phyloP scores from a whole-genome alignment of 1,140 invertebrate genomes.

The Diorhabda sublineata region DNA sequence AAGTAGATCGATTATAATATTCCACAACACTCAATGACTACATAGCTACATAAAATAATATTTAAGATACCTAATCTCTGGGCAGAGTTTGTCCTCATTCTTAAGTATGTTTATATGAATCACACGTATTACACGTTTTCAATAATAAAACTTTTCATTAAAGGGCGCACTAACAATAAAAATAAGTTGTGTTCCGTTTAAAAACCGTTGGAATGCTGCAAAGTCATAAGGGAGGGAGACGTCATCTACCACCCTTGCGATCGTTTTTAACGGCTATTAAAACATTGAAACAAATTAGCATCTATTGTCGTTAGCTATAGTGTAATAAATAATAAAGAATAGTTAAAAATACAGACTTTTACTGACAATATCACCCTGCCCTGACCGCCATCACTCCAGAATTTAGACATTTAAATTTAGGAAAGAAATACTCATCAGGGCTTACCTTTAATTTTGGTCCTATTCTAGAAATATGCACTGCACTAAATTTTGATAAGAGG shows the following conservation, averaged over 20 bases:
- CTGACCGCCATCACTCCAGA: constrained; percentile 34
- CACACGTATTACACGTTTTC: background rate
- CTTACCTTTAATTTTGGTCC: constrained; percentile 27
- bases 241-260: background rate
- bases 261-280: background rate
- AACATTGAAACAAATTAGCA: background rate
- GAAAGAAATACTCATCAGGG: constrained; percentile 11
- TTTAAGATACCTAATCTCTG: background rate
- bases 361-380: constrained; percentile 6
- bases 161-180: background rate
- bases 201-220: constrained; percentile 29
- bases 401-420: constrained; percentile 13
- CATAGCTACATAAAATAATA: background rate
- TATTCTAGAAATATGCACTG: constrained; percentile 16
- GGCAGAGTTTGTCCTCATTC: background rate
- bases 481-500: constrained; percentile 12
- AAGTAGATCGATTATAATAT: background rate
- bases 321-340: background rate
- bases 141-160: background rate
- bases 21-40: background rate
- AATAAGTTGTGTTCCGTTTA: constrained; percentile 6
- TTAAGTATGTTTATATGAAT: too few species aligned
- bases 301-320: background rate
- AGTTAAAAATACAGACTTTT: background rate
- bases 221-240: background rate